These are phyloP conservation scores for Ceratoteleas bidentatus DNA, from an alignment of 1,140 invertebrate genomes.

Conservation along the genomic window DNA sequence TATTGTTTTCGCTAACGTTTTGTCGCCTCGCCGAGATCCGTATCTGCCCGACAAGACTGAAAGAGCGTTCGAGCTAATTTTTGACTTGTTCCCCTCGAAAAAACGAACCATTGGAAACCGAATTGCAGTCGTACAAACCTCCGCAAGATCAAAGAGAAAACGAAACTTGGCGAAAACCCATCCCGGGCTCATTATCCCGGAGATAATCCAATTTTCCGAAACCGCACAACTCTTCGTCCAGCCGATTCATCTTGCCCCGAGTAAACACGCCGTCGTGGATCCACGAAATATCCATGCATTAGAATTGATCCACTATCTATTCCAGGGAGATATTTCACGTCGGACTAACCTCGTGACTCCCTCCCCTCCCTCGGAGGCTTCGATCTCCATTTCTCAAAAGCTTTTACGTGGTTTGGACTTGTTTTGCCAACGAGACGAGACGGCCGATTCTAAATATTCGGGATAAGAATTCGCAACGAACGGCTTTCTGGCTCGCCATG, in stretches of 20 bases:
- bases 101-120: too few relatives aligned
- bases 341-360: conserved; percentile 31
- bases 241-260: conserved; percentile 25
- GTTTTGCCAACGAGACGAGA: conserved; percentile 57
- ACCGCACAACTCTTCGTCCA: neutral
- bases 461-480: conserved; percentile 66
- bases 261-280: conserved; percentile 20
- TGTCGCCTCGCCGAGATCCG: too few relatives aligned
- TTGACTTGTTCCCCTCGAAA: too few relatives aligned
- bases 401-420: conserved; percentile 56
- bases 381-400: conserved; percentile 61
- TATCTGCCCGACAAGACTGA: too few relatives aligned
- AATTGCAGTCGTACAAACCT: too few relatives aligned
- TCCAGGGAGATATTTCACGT: conserved; percentile 45
- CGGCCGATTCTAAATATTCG: conserved; percentile 65
- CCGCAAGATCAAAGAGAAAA: too few relatives aligned
- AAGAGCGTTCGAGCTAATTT: too few relatives aligned
- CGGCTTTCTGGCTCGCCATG: conserved; percentile 66
- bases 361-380: conserved; percentile 18
- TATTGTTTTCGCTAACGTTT: too few relatives aligned
- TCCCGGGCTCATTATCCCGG: too few relatives aligned
- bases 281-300: conserved; percentile 48
- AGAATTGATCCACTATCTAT: conserved; percentile 48
- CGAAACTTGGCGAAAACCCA: too few relatives aligned
- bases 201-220: too few relatives aligned